These are phyloP conservation scores for Trichogramma evanescens DNA, from an alignment of 2,888 invertebrate genomes.

Conservation along the genomic window DNA sequence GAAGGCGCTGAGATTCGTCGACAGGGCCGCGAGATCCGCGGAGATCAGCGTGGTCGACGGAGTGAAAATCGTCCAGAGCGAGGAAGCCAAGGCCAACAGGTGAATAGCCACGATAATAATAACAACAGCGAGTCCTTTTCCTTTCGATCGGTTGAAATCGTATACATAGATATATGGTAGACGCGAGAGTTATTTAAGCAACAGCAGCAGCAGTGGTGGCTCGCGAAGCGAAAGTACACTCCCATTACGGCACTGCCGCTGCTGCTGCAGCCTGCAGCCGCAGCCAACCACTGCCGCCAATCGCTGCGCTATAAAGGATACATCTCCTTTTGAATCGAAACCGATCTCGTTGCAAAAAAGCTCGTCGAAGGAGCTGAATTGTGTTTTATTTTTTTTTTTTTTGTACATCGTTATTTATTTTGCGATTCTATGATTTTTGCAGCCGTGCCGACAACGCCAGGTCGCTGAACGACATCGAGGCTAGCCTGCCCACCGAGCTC, in stretches of 20 bases:
- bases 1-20: conserved; percentile 68
- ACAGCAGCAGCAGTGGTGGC: background rate
- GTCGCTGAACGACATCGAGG: conserved; percentile 57
- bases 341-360: background rate
- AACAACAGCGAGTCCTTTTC: conserved; percentile 2
- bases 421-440: conserved; percentile 15
- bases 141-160: conserved; percentile 1
- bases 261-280: background rate
- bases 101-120: too few relatives aligned
- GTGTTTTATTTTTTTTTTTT: background rate
- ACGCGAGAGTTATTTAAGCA: conserved; percentile 9
- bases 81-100: conserved; percentile 41
- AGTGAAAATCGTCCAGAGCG: conserved; percentile 50
- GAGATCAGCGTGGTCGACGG: conserved; percentile 48
- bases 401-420: background rate
- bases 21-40: conserved; percentile 60
- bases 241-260: background rate
- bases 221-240: conserved; percentile 12
- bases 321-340: background rate
- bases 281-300: too few relatives aligned
- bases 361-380: background rate
- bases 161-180: background rate
- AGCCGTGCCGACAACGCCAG: conserved; percentile 50
- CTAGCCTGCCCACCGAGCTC: conserved; percentile 61
- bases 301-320: background rate